Percentiles rank a stretch among this genome's conserved stretches.
phyloP scores from a whole-genome alignment of 2,888 invertebrate species.

The Orthonevra nobilis region DNA sequence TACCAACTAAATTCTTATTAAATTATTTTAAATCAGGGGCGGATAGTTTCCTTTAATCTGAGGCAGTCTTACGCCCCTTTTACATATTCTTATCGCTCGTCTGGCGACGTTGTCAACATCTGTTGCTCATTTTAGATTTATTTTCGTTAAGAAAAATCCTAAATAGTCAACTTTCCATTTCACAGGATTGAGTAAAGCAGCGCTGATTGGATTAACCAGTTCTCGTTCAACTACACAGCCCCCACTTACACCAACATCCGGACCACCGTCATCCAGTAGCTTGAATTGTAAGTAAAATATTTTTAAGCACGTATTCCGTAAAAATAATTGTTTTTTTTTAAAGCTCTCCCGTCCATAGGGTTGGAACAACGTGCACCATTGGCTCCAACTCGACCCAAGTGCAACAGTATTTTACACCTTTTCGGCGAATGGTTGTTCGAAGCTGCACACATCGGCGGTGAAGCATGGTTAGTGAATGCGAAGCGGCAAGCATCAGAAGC shows the following conservation, averaged over 20 bases:
- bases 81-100: slow-evolving; percentile 27
- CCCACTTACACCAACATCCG: slow-evolving; percentile 85
- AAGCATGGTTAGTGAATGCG: slow-evolving; percentile 82
- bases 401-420: slow-evolving; percentile 96
- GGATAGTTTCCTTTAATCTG: neutral
- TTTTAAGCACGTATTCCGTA: slow-evolving; percentile 25
- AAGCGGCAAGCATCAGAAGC: slow-evolving; percentile 82
- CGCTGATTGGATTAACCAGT: slow-evolving; percentile 89
- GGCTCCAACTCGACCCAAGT: slow-evolving; percentile 91
- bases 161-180: slow-evolving; percentile 42
- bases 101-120: neutral
- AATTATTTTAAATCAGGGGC: slow-evolving; percentile 2
- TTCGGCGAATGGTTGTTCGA: slow-evolving; percentile 99
- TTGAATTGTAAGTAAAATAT: slow-evolving; percentile 82
- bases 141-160: slow-evolving; percentile 17
- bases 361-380: slow-evolving; percentile 84
- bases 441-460: slow-evolving; percentile 94
- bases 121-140: neutral
- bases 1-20: neutral
- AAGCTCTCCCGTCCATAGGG: slow-evolving; percentile 84
- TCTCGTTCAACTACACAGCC: slow-evolving; percentile 86
- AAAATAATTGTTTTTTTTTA: slow-evolving; percentile 57
- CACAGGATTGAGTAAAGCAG: slow-evolving; percentile 90
- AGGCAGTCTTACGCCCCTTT: neutral
- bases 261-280: slow-evolving; percentile 85